phyloP scores from a whole-genome alignment of 1,140 invertebrate genomes.

The Drosophila pectinifera region DNA sequence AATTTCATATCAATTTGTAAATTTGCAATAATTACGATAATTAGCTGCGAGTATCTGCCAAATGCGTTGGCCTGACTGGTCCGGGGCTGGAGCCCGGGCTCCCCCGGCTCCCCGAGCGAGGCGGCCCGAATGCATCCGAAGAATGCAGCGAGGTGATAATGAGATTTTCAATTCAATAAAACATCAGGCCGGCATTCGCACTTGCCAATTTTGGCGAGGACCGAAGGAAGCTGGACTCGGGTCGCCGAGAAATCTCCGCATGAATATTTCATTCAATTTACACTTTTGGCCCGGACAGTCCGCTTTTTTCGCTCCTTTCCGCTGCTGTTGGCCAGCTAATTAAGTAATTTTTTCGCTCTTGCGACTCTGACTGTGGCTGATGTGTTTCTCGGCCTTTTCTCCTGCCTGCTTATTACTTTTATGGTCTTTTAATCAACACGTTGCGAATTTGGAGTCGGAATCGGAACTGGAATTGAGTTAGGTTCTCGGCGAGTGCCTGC shows the following conservation, averaged over 20 bases:
- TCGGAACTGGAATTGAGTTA: slow-evolving; percentile 26
- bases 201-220: slow-evolving; percentile 68
- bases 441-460: slow-evolving; percentile 48
- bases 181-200: slow-evolving; percentile 59
- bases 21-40: slow-evolving; percentile 85
- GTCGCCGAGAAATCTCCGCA: slow-evolving; percentile 66
- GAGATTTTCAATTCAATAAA: slow-evolving; percentile 82
- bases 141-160: slow-evolving; percentile 81
- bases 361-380: slow-evolving; percentile 50
- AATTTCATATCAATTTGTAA: slow-evolving; percentile 85
- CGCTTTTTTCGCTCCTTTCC: slow-evolving; percentile 27
- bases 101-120: neutral
- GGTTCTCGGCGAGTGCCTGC: slow-evolving; percentile 36
- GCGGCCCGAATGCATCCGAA: slow-evolving; percentile 76
- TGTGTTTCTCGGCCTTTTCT: slow-evolving; percentile 35
- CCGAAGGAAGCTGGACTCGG: slow-evolving; percentile 11
- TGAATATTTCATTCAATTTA: slow-evolving; percentile 84
- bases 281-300: slow-evolving; percentile 53
- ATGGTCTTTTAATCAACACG: slow-evolving; percentile 74
- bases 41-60: slow-evolving; percentile 78
- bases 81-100: slow-evolving; percentile 21
- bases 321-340: slow-evolving; percentile 55
- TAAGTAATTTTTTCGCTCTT: slow-evolving; percentile 75
- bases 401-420: slow-evolving; percentile 47
- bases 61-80: slow-evolving; percentile 56